Percentiles rank a stretch among this genome's conserved stretches.
These are phyloP conservation scores for Orthonyx spaldingii DNA, from an alignment of 2,113 vertebrate species.

Conservation along the genomic window DNA sequence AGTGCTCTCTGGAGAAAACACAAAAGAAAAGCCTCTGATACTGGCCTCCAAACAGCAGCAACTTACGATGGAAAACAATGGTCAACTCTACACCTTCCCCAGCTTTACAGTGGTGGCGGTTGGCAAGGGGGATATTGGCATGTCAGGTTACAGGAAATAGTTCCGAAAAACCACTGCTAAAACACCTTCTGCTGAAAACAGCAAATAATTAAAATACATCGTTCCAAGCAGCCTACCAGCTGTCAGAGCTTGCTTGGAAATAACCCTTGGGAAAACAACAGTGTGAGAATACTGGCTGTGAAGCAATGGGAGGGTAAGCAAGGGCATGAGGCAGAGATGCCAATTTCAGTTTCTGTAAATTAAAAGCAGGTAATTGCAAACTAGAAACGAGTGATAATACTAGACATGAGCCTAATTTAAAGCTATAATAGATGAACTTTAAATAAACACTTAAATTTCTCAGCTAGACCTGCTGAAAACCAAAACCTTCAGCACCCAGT, in stretches of 20 bases:
- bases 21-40: not conserved
- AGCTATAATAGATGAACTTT: not conserved
- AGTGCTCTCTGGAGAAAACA: constrained; percentile 80
- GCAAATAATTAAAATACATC: constrained; percentile 16
- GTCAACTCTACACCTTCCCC: not conserved
- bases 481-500: not conserved
- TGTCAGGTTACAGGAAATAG: not conserved
- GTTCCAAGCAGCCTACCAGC: constrained; percentile 14
- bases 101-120: not conserved
- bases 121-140: not conserved
- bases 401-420: not conserved
- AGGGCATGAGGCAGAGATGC: not conserved
- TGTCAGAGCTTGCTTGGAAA: constrained; percentile 20
- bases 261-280: not conserved
- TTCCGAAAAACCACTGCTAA: not conserved
- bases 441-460: constrained; percentile 2
- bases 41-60: not conserved
- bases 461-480: not conserved
- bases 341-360: constrained; percentile 15
- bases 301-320: constrained; percentile 1
- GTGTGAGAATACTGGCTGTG: not conserved
- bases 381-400: not conserved
- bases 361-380: constrained; percentile 7
- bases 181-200: constrained; percentile 15
- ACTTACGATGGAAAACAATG: not conserved